Evolutionary conservation across 2,888 invertebrate species (phyloP), one percentile per base, ranked within the genome.

Genomic region (Eumacrocentrus americanus): DNA sequence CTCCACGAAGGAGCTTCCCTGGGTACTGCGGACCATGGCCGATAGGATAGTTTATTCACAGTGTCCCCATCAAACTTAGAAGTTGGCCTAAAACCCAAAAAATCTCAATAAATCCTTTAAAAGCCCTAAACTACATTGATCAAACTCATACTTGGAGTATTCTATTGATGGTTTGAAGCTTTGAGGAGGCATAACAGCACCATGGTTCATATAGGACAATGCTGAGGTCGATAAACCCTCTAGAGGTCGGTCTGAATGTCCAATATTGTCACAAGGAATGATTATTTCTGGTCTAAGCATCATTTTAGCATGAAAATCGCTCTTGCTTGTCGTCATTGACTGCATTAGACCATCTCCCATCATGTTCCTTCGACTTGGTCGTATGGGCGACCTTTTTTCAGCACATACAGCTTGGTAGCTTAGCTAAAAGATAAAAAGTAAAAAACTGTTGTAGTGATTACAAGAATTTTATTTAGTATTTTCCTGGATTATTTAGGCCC

Each of bases 11-110:
- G 54, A n/a, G 68, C 62, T 55, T 72, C 72, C 50, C 73, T 80
- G 1, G 73, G 70, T 5, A 44, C 42, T 4, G 72, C 64, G 1
- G 68, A 54, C 77, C 78, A 81, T 4, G 73, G 61, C 57, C 73
- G 75, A 62, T 75, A 81, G 2, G 81, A 81, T 35, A 81, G 62
- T 61, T 79, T 78, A 38, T 78, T 81, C 11, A 78, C 63, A 1
- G 81, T 81, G 2, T 80, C 76, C 3, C 58, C 63, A 2, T 78
- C 78, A 6, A 81, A 60, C 54, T 81, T 81, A 2, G 61, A 62
- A 1, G 67, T 61, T 6, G 75, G 72, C 55, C 79, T 79, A n/a
- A n/a, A n/a, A n/a, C n/a, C n/a, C n/a, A n/a, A n/a, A n/a, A n/a
- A n/a, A n/a, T n/a, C n/a, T n/a, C n/a, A 20, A 50, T 34, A 18